Conservation (phyloP, 2,113 vertebrate genomes). For the Aspiorhynchus laticeps region DNA sequence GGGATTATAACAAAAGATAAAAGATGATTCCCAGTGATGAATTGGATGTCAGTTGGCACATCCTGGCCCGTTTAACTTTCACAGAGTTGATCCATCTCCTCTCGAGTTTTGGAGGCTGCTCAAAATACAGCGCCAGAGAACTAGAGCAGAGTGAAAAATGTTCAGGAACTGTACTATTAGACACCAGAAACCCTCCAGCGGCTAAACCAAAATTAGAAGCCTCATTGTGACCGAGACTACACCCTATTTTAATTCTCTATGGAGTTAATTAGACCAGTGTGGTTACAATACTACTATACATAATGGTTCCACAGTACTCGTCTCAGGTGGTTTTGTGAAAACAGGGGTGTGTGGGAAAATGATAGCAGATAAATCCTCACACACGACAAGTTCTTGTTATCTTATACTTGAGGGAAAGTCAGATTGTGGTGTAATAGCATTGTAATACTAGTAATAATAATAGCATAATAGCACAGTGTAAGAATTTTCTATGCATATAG, state of each 20-base stretch:
- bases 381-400: neutral
- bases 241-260: constrained; percentile 33
- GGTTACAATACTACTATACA: constrained; percentile 11
- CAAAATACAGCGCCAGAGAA: constrained; percentile 53
- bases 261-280: constrained; percentile 49
- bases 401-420: neutral
- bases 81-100: constrained; percentile 52
- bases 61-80: constrained; percentile 53
- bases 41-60: constrained; percentile 43
- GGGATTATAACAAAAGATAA: constrained; percentile 30
- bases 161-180: constrained; percentile 65
- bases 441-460: too few relatives aligned
- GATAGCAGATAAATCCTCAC: neutral
- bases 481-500: neutral
- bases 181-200: constrained; percentile 67
- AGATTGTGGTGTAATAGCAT: neutral
- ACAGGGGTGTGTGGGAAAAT: neutral
- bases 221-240: constrained; percentile 50
- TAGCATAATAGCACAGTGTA: too few relatives aligned
- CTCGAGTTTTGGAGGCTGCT: constrained; percentile 44
- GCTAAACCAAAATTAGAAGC: constrained; percentile 72
- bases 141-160: constrained; percentile 77
- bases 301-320: constrained; percentile 32
- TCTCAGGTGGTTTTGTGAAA: neutral
- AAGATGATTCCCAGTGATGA: constrained; percentile 49